Evolutionary conservation across 2,797 vertebrate genomes (phyloP).

Genomic region (Enoplosus armatus): DNA sequence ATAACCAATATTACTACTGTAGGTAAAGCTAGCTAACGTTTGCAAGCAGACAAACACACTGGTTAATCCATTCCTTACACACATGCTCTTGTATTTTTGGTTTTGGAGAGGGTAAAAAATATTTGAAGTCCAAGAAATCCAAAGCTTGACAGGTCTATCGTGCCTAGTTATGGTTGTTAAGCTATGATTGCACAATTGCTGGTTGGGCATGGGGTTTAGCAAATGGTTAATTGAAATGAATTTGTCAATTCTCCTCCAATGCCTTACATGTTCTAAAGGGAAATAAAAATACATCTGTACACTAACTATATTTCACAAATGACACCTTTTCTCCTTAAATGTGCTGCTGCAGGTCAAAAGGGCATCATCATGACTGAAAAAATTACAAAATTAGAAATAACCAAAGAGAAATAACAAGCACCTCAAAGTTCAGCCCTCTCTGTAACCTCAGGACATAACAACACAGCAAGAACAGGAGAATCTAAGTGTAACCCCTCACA

Average conservation of each 20-base stretch:
- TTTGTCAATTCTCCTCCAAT: neutral
- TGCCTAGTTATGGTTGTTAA: neutral
- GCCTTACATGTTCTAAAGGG: neutral
- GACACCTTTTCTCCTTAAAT: neutral
- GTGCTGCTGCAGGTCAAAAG: constrained; percentile 14
- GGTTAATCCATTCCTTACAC: constrained; percentile 7
- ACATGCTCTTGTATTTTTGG: neutral
- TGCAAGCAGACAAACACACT: neutral
- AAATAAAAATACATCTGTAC: neutral
- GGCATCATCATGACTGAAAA: neutral
- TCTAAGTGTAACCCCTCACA: neutral
- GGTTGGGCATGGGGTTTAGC: neutral
- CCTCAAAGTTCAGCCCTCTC: constrained; percentile 3
- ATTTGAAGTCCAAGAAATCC: neutral
- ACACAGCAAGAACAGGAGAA: neutral
- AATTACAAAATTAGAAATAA: neutral
- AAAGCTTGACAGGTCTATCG: neutral
- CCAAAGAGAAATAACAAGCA: constrained; percentile 12
- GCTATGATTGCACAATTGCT: neutral
- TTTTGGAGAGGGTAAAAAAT: neutral
- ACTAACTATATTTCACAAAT: neutral
- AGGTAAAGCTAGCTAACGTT: no score
- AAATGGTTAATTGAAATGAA: neutral
- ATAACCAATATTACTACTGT: no score
- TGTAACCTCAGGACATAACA: constrained; percentile 7